Evolutionary conservation across 2,888 invertebrate species (phyloP), one percentile per base, ranked within the genome.

Genomic region (Heliothis peltigera): DNA sequence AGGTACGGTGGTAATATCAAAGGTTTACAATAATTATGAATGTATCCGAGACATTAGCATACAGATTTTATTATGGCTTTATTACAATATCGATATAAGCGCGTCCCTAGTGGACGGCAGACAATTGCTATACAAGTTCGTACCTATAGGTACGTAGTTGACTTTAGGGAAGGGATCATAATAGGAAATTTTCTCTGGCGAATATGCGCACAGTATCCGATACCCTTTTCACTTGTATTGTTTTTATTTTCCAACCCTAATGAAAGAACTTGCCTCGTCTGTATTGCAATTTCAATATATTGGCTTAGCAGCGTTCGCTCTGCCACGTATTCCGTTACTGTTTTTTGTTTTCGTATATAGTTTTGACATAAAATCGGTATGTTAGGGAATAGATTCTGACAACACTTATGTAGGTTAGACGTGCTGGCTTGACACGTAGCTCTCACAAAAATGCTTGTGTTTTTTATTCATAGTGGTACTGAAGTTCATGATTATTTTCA

Each of bases 201-300:
- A 91, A 91, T 92, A 92, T 91, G 92, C 91, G 90, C 88, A 84
- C 87, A 85, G 90, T 89, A 90, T 90, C 88, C 90, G 90, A 91
- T 93, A 93, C 93, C 94, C 93, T 94, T 94, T 94, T 92, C 92
- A 92, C 91, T 93, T 92, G 92, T 94, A 92, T 94, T 93, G 93
- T 92, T 94, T 94, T 94, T 94, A 93, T 94, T 93, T 92, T 92
- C 88, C 88, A 91, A 91, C 90, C 91, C 89, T 93, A 94, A 94
- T 94, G 93, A 94, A 94, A 93, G 91, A 93, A 93, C 89, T 93
- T 93, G 91, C 90, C 88, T 91, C 87, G 88, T 88, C 87, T 88
- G 87, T 90, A 91, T 91, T 88, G 90, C 91, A 88, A 91, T 91
- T 89, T 90, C 90, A 89, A 91, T 92, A 91, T 92, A 89, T 90